Percentiles rank a stretch among this genome's conserved stretches.
phyloP scores from a whole-genome alignment of 2,797 vertebrate genomes.

The Hafferia zeledoni region DNA sequence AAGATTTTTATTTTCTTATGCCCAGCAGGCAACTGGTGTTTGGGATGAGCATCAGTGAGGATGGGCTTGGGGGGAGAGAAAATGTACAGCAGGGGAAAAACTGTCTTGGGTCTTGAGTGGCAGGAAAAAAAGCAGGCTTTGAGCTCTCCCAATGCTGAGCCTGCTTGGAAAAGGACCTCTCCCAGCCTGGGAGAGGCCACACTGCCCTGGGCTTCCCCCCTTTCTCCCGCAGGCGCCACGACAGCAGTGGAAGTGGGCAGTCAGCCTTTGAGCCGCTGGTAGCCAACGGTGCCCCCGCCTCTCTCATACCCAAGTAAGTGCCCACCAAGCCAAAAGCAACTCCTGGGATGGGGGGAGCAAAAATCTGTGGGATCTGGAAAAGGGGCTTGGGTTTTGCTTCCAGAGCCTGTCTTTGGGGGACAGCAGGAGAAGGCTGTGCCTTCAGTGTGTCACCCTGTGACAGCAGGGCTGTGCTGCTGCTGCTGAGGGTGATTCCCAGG shows the following conservation, averaged over 20 bases:
- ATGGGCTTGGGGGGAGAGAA: neutral
- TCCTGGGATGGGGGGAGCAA: neutral
- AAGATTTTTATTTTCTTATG: neutral
- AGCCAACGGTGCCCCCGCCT: slow-evolving; percentile 86
- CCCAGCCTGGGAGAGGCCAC: neutral
- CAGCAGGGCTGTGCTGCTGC: neutral
- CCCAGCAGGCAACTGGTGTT: neutral
- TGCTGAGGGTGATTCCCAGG: neutral
- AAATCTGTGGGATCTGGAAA: neutral
- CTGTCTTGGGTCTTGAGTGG: neutral
- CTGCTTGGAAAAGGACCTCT: neutral
- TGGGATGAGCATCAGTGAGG: neutral
- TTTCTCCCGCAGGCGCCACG: slow-evolving; percentile 82
- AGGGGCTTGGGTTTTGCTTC: neutral
- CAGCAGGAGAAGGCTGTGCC: neutral
- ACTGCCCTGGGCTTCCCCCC: neutral
- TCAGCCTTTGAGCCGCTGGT: slow-evolving; percentile 87
- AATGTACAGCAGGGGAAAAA: neutral
- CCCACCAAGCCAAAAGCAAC: accelerated
- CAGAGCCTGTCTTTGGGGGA: neutral
- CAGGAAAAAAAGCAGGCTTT: neutral
- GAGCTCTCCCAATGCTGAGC: neutral
- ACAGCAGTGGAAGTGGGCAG: slow-evolving; percentile 88
- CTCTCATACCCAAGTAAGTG: slow-evolving; percentile 91
- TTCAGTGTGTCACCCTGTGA: neutral